Conservation (phyloP, 2,113 vertebrate species). For the Malurus cyaneus region DNA sequence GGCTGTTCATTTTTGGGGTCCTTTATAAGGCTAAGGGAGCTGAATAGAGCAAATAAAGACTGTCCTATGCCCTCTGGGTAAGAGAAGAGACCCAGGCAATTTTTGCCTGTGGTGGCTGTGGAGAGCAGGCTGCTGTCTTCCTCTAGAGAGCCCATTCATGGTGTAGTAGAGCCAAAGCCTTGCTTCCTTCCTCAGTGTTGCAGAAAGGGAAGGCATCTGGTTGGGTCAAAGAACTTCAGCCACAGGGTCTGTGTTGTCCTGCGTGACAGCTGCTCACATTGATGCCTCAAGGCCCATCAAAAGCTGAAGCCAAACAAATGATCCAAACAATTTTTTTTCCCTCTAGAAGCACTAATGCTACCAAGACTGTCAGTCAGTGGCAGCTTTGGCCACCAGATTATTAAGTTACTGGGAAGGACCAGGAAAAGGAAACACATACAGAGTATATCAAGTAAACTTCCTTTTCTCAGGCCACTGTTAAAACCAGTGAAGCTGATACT, state of each 20-base stretch:
- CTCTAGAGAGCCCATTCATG: rapidly evolving
- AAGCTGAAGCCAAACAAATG: background rate
- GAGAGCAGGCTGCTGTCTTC: background rate
- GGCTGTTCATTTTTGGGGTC: background rate
- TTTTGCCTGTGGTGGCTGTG: background rate
- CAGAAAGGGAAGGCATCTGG: background rate
- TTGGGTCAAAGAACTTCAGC: background rate
- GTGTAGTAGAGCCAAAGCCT: background rate
- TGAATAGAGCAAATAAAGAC: background rate
- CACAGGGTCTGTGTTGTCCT: background rate
- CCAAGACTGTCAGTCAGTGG: background rate
- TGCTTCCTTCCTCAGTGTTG: rapidly evolving
- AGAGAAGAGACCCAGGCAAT: background rate
- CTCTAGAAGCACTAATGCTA: background rate
- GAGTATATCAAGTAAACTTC: background rate
- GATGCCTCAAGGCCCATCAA: background rate
- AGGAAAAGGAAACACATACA: background rate
- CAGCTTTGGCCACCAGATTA: background rate
- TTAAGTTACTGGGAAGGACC: background rate
- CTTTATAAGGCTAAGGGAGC: background rate
- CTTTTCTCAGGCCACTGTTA: background rate
- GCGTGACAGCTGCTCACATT: background rate
- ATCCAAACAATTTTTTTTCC: background rate
- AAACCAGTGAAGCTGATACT: background rate
- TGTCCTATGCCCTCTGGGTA: rapidly evolving